phyloP scores from a whole-genome alignment of 2,797 vertebrate genomes.

The Linurgus olivaceus region DNA sequence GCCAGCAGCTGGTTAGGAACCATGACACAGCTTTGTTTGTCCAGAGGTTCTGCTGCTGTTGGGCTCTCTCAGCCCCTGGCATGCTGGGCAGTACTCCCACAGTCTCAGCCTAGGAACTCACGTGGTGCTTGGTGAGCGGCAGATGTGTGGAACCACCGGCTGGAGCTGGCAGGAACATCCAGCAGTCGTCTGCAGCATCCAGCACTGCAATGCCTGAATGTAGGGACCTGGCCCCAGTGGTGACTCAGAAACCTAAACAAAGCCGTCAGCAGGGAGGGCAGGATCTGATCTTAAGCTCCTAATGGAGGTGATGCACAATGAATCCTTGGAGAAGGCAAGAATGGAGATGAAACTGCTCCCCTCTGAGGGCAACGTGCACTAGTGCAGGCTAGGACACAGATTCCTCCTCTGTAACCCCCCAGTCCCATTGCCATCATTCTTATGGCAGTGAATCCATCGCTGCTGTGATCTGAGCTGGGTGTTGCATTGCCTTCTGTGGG shows the following conservation, averaged over 20 bases:
- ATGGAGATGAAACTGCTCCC: not conserved
- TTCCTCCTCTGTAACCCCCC: not conserved
- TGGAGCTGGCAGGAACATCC: not conserved
- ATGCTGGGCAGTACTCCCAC: not conserved
- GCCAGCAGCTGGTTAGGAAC: not conserved
- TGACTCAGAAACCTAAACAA: constrained; percentile 29
- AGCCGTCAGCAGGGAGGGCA: not conserved
- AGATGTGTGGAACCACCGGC: not conserved
- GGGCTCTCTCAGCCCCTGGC: not conserved
- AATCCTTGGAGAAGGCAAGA: not conserved
- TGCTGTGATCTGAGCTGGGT: not conserved
- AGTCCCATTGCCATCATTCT: not conserved
- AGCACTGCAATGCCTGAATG: not conserved
- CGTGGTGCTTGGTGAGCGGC: not conserved
- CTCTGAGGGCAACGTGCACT: not conserved
- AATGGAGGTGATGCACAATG: not conserved
- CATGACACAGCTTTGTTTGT: not conserved
- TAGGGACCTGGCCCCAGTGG: not conserved
- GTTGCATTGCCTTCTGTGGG: not conserved
- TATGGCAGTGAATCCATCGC: not conserved
- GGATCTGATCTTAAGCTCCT: not conserved
- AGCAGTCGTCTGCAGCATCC: not conserved
- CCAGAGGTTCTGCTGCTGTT: not conserved
- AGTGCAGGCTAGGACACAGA: not conserved
- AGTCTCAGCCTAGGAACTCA: not conserved